Conservation (phyloP, 2,888 invertebrate genomes). For the Caenorhabditis sp. region DNA sequence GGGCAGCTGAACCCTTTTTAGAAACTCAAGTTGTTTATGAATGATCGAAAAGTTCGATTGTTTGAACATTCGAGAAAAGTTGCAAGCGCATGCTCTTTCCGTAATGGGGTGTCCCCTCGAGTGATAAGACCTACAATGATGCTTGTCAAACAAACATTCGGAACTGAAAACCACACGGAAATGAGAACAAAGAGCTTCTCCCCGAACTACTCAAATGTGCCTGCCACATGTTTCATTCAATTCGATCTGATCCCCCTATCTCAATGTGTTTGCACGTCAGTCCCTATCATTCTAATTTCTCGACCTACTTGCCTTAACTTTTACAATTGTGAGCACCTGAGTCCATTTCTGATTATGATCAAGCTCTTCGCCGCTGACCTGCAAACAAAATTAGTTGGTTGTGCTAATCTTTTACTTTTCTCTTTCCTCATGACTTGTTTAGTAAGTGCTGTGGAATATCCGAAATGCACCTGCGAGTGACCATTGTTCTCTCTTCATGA, state of each 20-base stretch:
- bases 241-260: background rate
- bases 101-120: background rate
- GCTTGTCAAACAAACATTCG: conserved; percentile 1
- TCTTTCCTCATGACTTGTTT: too few species aligned
- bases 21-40: background rate
- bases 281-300: background rate
- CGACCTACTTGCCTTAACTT: too few species aligned
- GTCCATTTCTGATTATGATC: too few species aligned
- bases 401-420: too few species aligned
- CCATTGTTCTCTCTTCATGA: conserved; percentile 20
- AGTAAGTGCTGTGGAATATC: background rate
- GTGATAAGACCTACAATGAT: background rate
- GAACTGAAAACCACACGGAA: conserved; percentile 7
- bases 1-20: too few species aligned
- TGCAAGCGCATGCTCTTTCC: conserved; percentile 22
- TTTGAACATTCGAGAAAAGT: conserved; percentile 14
- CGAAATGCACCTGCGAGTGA: conserved; percentile 7
- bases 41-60: background rate
- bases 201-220: background rate
- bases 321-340: too few species aligned
- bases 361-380: too few species aligned
- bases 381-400: too few species aligned
- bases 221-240: background rate
- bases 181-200: conserved; percentile 6
- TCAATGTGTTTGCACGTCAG: background rate